Conservation (phyloP, 2,797 vertebrate genomes). For the Pseudochaenichthys georgianus region DNA sequence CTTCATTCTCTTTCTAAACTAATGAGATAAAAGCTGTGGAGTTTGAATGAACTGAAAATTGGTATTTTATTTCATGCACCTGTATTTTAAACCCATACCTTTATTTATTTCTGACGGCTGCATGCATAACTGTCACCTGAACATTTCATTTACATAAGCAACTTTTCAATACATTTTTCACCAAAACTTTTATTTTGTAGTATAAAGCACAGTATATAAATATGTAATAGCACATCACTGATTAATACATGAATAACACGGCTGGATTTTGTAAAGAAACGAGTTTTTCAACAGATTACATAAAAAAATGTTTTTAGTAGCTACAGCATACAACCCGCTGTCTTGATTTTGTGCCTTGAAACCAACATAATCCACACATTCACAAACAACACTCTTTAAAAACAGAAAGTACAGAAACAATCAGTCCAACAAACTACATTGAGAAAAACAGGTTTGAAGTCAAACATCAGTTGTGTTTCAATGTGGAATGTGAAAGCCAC, state of each 20-base stretch:
- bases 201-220: slow-evolving; percentile 52
- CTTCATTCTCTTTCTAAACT: not conserved
- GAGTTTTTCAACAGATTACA: not conserved
- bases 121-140: not conserved
- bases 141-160: not conserved
- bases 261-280: slow-evolving; percentile 1
- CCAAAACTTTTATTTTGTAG: slow-evolving; percentile 47
- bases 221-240: slow-evolving; percentile 26
- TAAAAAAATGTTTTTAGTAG: not conserved
- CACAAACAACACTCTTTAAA: slow-evolving; percentile 6
- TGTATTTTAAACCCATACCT: not conserved
- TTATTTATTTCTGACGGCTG: not conserved
- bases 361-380: slow-evolving; percentile 11
- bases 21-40: slow-evolving; percentile 1
- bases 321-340: not conserved
- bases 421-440: not conserved
- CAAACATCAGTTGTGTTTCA: slow-evolving; percentile 8
- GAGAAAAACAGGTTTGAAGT: not conserved
- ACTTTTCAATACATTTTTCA: not conserved
- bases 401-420: not conserved
- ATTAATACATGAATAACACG: slow-evolving; percentile 26
- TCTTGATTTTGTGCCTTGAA: slow-evolving; percentile 30
- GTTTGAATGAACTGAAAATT: not conserved
- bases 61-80: too few species aligned
- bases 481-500: not conserved